Percentiles rank a stretch among this genome's conserved stretches.
Evolutionary conservation across 2,888 invertebrate species (phyloP).

Genomic region (Exephanes ischioxanthus): DNA sequence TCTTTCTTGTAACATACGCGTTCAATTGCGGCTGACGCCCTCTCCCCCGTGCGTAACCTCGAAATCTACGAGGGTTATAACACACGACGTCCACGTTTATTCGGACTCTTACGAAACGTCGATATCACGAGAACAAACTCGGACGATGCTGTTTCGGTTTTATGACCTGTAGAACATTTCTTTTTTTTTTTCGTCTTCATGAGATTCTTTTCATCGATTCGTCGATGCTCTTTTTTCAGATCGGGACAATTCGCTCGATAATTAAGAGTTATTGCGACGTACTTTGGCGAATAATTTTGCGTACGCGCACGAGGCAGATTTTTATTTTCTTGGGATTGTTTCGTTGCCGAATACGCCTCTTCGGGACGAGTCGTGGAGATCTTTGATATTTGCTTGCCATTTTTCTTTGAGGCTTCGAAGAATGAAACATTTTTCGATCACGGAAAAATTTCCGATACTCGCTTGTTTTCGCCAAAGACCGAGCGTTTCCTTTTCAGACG

Average conservation of each 20-base stretch:
- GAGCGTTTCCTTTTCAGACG: no score
- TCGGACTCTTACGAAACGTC: neutral
- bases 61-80: neutral
- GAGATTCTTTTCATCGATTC: neutral
- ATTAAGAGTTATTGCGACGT: neutral
- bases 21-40: neutral
- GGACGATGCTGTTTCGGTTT: neutral
- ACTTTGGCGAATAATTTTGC: neutral
- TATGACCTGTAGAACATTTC: neutral
- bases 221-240: neutral
- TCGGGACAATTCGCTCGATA: neutral
- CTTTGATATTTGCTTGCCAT: no score
- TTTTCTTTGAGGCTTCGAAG: no score
- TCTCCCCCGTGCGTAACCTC: slow-evolving; percentile 31
- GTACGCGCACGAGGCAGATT: neutral
- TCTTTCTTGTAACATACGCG: neutral
- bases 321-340: neutral
- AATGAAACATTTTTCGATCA: no score
- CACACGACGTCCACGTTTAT: slow-evolving; percentile 22
- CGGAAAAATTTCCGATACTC: no score
- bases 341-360: neutral
- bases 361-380: no score
- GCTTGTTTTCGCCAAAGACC: no score
- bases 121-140: neutral
- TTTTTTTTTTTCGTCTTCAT: neutral